These are phyloP conservation scores for Kryptolebias ocellatus DNA, from an alignment of 2,797 vertebrate genomes.

Conservation along the genomic window DNA sequence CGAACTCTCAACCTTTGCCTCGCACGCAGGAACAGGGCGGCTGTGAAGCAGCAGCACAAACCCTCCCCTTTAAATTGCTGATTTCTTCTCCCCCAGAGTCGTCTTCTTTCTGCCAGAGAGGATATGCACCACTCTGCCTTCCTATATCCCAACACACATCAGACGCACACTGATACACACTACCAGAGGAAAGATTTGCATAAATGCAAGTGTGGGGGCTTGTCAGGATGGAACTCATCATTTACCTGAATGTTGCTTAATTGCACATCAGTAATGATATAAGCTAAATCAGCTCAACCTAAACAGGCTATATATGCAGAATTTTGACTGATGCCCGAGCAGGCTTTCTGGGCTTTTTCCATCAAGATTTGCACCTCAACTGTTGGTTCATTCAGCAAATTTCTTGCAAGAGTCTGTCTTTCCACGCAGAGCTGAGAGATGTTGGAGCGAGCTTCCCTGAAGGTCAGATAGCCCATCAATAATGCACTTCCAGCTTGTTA, in stretches of 20 bases:
- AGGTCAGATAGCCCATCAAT: constrained; percentile 71
- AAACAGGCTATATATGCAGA: constrained; percentile 11
- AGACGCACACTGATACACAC: neutral
- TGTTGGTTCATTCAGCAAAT: constrained; percentile 54
- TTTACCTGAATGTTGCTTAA: constrained; percentile 67
- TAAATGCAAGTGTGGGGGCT: constrained; percentile 28
- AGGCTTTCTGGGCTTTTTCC: neutral
- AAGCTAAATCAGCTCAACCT: constrained; percentile 32
- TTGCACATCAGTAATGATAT: constrained; percentile 38
- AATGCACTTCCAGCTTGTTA: constrained; percentile 78
- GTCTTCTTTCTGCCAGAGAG: constrained; percentile 19
- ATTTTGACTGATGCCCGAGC: constrained; percentile 9
- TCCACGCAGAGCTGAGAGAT: constrained; percentile 43
- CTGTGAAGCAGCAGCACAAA: constrained; percentile 25
- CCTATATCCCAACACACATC: constrained; percentile 8
- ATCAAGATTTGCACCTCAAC: constrained; percentile 27
- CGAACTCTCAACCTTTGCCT: constrained; percentile 3
- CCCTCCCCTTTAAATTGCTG: constrained; percentile 29
- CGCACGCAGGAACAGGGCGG: constrained; percentile 20
- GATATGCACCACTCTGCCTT: constrained; percentile 25
- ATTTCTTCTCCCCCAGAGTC: constrained; percentile 40
- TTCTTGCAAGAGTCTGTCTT: constrained; percentile 19
- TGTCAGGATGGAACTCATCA: constrained; percentile 45
- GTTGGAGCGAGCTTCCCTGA: constrained; percentile 63
- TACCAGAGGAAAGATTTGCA: constrained; percentile 35